Evolutionary conservation across 2,888 invertebrate genomes (phyloP).

Genomic region (Lepeophtheirus nordmannii): DNA sequence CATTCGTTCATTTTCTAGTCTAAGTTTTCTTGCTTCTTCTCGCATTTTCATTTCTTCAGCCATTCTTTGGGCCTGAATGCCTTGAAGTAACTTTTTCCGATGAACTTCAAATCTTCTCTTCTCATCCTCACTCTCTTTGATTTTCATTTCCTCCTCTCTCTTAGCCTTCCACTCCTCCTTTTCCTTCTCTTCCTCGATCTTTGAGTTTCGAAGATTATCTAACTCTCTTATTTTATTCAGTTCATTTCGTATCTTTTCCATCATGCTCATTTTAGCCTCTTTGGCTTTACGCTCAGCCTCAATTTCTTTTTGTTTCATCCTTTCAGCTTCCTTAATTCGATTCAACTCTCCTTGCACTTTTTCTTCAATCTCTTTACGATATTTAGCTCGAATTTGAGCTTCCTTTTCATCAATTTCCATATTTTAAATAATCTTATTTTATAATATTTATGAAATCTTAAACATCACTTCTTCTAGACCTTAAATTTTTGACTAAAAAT

Average conservation of each 20-base stretch:
- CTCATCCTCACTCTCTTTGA: neutral
- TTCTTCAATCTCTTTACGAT: constrained; percentile 1
- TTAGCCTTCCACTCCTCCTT: neutral
- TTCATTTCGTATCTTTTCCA: neutral
- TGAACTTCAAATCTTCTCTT: neutral
- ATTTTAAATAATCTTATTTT: neutral
- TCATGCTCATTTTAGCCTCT: neutral
- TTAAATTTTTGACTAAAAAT: neutral
- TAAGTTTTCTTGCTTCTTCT: neutral
- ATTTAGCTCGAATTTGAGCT: constrained; percentile 8
- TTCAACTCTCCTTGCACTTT: neutral
- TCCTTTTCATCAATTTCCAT: neutral
- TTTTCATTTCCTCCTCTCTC: neutral
- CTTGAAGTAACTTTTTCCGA: neutral
- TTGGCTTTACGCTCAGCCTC: neutral
- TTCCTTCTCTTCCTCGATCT: neutral
- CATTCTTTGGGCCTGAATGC: constrained; percentile 4
- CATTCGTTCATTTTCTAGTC: neutral
- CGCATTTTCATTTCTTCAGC: neutral
- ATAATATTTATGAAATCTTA: neutral
- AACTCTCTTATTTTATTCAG: neutral
- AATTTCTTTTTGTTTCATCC: constrained; percentile 1
- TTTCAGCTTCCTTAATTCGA: neutral
- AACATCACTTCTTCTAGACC: neutral
- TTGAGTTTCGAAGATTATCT: neutral